Evolutionary conservation across 1,140 invertebrate genomes (phyloP).

Genomic region (Phymastichus coffea): DNA sequence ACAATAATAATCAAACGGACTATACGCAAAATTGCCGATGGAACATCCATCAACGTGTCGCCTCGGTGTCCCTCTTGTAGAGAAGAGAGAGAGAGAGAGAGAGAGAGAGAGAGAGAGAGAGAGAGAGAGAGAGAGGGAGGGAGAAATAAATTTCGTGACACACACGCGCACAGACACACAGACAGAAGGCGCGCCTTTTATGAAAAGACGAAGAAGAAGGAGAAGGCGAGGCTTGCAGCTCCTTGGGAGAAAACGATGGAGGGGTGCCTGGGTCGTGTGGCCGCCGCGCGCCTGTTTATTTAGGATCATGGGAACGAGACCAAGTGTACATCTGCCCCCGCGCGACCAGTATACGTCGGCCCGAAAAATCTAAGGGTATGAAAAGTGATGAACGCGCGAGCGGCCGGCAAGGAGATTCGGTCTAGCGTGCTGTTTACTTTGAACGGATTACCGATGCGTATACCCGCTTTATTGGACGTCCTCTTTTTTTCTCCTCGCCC

Average conservation of each 20-base stretch:
- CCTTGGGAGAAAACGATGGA: background rate
- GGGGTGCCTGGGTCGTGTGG: conserved; percentile 45
- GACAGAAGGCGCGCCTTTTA: too few relatives aligned
- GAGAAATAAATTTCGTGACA: too few relatives aligned
- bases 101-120: too few relatives aligned
- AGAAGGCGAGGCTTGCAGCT: background rate
- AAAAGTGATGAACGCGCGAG: conserved; percentile 24
- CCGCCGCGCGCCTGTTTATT: conserved; percentile 43
- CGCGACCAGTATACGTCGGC: too few relatives aligned
- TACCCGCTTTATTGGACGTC: background rate
- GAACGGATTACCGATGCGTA: conserved; percentile 25
- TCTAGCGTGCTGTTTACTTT: conserved; percentile 23
- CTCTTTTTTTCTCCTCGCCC: background rate
- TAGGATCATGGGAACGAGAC: conserved; percentile 48
- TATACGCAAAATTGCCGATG: too few relatives aligned
- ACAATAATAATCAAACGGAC: conserved; percentile 23
- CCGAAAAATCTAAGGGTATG: too few relatives aligned
- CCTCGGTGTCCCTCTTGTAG: too few relatives aligned
- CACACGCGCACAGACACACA: background rate
- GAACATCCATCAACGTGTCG: too few relatives aligned
- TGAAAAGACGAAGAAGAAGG: background rate
- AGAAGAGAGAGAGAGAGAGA: too few relatives aligned
- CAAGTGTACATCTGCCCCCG: too few relatives aligned
- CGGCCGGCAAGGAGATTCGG: conserved; percentile 17
- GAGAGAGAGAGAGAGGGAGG: too few relatives aligned